Percentiles rank a stretch among this genome's conserved stretches.
Conservation (phyloP, 92 coral and sea anemone genomes). For the Porites evermanni region DNA sequence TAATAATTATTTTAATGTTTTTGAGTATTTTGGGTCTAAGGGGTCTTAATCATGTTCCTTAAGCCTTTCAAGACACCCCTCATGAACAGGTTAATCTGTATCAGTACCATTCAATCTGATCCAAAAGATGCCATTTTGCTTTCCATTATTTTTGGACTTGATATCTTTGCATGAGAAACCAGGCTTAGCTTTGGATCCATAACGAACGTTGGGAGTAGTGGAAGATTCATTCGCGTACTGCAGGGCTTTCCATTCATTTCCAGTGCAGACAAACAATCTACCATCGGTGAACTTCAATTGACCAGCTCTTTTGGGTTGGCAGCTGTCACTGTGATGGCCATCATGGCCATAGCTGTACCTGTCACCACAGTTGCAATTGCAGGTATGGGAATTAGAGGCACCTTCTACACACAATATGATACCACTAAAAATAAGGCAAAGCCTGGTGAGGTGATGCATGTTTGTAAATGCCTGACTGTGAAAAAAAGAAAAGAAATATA, state of each 20-base stretch:
- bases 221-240: background rate
- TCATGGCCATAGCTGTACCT: background rate
- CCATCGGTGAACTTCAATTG: conserved; percentile 8
- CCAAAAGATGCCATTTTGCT: conserved; percentile 14
- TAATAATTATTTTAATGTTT: too few relatives aligned
- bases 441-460: background rate
- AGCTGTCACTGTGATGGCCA: background rate
- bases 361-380: background rate
- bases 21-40: too few relatives aligned
- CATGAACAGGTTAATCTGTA: background rate
- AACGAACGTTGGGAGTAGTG: background rate
- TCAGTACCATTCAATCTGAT: conserved; percentile 17
- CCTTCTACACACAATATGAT: background rate
- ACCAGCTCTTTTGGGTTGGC: background rate
- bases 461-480: background rate
- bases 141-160: background rate
- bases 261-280: conserved; percentile 4
- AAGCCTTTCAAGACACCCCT: too few relatives aligned
- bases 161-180: conserved; percentile 30
- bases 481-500: background rate
- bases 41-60: too few relatives aligned
- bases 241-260: conserved; percentile 21
- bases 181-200: background rate
- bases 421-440: background rate
- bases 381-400: background rate